phyloP scores from a whole-genome alignment of 2,113 vertebrate genomes.

The Zosterops hypoxanthus region DNA sequence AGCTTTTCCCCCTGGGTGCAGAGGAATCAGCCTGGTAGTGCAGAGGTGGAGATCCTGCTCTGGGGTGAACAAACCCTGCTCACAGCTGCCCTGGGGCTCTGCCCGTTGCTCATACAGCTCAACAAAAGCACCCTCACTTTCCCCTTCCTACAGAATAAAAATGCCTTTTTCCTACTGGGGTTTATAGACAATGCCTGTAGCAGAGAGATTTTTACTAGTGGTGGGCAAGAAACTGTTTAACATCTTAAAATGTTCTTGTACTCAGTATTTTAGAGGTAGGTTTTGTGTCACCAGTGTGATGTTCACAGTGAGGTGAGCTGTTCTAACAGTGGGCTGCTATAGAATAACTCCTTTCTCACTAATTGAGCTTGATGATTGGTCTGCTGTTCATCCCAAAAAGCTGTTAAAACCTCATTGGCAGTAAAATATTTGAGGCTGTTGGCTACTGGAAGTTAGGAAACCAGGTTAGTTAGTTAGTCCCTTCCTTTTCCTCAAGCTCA shows the following conservation, averaged over 20 bases:
- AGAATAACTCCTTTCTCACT: background rate
- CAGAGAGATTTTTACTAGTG: background rate
- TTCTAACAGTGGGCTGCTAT: background rate
- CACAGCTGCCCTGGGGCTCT: background rate
- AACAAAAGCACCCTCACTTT: background rate
- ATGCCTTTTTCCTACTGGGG: too few relatives aligned
- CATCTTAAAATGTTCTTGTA: background rate
- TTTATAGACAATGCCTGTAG: background rate
- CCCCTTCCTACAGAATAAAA: background rate
- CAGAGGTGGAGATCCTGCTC: background rate
- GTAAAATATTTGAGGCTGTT: background rate
- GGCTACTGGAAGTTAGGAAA: background rate
- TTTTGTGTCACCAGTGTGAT: background rate
- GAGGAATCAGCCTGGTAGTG: fast-evolving
- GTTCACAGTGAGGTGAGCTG: background rate
- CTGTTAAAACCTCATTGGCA: background rate
- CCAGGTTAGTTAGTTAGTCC: background rate
- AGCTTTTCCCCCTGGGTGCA: background rate
- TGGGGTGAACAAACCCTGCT: too few relatives aligned
- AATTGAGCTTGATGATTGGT: background rate
- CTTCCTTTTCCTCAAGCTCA: background rate
- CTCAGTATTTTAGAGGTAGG: background rate
- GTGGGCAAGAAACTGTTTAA: background rate
- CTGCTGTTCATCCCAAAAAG: background rate
- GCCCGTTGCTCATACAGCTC: background rate